Percentiles rank a stretch among this genome's conserved stretches.
Evolutionary conservation across 2,888 invertebrate genomes (phyloP).

Genomic region (Tetranychus truncatus): DNA sequence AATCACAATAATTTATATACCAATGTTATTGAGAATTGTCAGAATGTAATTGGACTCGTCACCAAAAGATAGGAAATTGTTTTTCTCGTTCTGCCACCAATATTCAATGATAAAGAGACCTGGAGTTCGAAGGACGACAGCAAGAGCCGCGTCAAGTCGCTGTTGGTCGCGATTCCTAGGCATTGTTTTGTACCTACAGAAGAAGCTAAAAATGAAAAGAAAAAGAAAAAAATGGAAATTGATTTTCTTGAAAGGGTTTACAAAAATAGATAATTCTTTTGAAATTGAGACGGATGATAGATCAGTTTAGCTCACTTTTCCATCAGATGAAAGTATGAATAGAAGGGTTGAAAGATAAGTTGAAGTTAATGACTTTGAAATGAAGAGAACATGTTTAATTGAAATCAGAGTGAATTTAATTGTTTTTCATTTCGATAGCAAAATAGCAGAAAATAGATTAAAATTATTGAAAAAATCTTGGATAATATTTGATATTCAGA

Average conservation of each 20-base stretch:
- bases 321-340: no score
- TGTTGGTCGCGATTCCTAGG: constrained; percentile 8
- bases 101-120: constrained; percentile 35
- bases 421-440: no score
- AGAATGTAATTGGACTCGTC: constrained; percentile 29
- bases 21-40: constrained; percentile 31
- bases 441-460: no score
- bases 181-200: neutral
- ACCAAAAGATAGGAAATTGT: constrained; percentile 26
- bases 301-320: no score
- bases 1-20: constrained; percentile 28
- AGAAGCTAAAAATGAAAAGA: neutral
- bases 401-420: no score
- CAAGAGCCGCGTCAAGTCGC: constrained; percentile 28
- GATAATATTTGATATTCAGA: no score
- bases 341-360: no score
- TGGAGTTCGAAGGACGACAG: constrained; percentile 35
- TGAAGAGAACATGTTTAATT: no score
- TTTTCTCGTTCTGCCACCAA: constrained; percentile 32
- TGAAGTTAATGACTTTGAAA: no score
- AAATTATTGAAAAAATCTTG: no score
- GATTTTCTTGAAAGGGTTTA: neutral
- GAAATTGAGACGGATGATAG: neutral
- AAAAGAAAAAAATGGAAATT: neutral
- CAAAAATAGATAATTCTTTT: neutral